Conservation (phyloP, 2,888 invertebrate genomes). For the Thereva unica region DNA sequence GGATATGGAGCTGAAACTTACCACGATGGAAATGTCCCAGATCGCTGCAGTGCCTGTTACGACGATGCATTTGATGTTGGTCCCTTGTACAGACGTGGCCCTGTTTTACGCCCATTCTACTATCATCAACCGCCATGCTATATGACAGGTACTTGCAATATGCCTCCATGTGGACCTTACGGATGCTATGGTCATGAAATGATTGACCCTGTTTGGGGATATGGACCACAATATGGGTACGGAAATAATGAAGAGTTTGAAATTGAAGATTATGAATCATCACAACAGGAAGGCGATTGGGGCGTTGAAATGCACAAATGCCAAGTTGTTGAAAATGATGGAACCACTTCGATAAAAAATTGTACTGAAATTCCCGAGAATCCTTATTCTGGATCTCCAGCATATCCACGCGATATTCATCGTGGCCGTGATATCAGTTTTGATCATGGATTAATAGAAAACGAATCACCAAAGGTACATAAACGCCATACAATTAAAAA, state of each 20-base stretch:
- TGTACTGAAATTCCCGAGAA: conserved; percentile 40
- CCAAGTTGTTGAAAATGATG: conserved; percentile 39
- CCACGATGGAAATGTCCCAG: conserved; percentile 28
- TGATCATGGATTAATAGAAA: too few relatives aligned
- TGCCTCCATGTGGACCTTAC: conserved; percentile 24
- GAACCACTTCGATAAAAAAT: conserved; percentile 38
- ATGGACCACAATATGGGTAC: neutral
- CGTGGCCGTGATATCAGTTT: too few relatives aligned
- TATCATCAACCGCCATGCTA: conserved; percentile 42
- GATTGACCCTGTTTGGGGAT: conserved; percentile 35
- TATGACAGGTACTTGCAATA: conserved; percentile 37
- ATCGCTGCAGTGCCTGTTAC: conserved; percentile 39
- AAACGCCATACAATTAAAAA: too few relatives aligned
- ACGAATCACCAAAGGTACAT: too few relatives aligned
- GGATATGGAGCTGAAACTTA: conserved; percentile 36
- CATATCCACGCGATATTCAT: neutral
- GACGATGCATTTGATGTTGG: conserved; percentile 42
- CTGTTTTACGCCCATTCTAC: conserved; percentile 39
- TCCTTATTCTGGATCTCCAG: conserved; percentile 38
- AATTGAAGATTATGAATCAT: conserved; percentile 1
- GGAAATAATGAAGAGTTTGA: neutral
- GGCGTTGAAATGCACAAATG: conserved; percentile 38
- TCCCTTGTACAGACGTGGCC: conserved; percentile 41
- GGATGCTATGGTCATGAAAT: conserved; percentile 36
- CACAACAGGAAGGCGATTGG: conserved; percentile 36